Evolutionary conservation across 2,797 vertebrate genomes (phyloP), one percentile per base, ranked within the genome.

Genomic region (Apogon talboti): DNA sequence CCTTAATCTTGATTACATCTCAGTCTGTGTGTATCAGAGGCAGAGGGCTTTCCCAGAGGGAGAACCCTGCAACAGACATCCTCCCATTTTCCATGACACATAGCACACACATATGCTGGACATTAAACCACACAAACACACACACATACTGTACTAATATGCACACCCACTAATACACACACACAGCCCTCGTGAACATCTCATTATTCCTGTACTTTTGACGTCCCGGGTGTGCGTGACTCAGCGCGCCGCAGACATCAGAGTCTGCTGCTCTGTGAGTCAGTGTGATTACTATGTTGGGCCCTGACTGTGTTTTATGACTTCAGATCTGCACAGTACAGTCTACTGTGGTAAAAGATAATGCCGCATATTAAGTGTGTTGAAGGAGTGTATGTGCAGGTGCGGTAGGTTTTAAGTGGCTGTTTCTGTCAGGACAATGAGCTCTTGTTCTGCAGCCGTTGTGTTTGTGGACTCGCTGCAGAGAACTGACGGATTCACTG

Each of bases 51-150:
- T 65, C 41, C 55, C 30, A 60, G 45, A 78, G 81, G 82, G 69
- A 82, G 78, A 70, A 54, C 50, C 57, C 64, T 70, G 49, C 77
- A 73, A 81, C 65, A 72, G 63, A 81, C 74, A 68, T 19, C 28
- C 63, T 5, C 44, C 61, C 60, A 66, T 62, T 82, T 82, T 83
- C 81, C 76, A 80, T 65, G 59, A 56, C 61, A 78, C 33, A 63
- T 44, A 69, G 47, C 8, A n/a, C 16, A 19, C 28, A 44, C 15
- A 33, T 12, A 43, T 57, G 45, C 24, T 33, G 44, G 5, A 33
- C 24, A 21, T 13, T 30, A 6, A 66, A 42, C 18, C 46, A 47
- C 48, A 52, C 21, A 56, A 2, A 42, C n/a, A 42, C 40, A 42
- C 21, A 37, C 40, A 37, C 40, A 40, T 0, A 19, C n/a, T 13